Conservation (phyloP, 2,888 invertebrate genomes). For the Rosalia funebris region DNA sequence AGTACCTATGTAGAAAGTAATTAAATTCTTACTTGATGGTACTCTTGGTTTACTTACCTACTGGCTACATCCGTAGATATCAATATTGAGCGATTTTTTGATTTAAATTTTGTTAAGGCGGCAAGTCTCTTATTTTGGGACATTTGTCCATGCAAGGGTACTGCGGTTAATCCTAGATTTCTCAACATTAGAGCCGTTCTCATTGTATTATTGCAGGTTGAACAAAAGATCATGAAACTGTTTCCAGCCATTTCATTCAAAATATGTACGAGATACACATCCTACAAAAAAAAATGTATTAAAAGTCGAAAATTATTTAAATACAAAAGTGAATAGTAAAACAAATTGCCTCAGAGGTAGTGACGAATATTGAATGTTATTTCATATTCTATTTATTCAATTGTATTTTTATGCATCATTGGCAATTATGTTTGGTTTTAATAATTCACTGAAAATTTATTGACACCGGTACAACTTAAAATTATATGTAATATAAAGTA, state of each 20-base stretch:
- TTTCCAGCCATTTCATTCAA: slow-evolving; percentile 95
- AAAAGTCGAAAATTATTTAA: not conserved
- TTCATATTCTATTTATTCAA: slow-evolving; percentile 39
- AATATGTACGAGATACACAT: slow-evolving; percentile 94
- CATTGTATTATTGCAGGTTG: slow-evolving; percentile 93
- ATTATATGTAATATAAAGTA: too few species aligned
- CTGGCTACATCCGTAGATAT: slow-evolving; percentile 99
- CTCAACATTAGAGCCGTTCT: slow-evolving; percentile 88
- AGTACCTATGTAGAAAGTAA: too few species aligned
- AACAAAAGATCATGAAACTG: slow-evolving; percentile 96
- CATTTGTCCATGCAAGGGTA: slow-evolving; percentile 99
- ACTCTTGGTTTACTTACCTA: slow-evolving; percentile 74
- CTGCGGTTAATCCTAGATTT: slow-evolving; percentile 90
- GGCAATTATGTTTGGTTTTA: slow-evolving; percentile 6
- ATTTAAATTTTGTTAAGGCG: slow-evolving; percentile 95
- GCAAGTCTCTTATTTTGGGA: slow-evolving; percentile 96
- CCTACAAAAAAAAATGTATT: slow-evolving; percentile 67
- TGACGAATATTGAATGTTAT: slow-evolving; percentile 50
- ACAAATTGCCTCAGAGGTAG: slow-evolving; percentile 56
- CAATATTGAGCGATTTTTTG: slow-evolving; percentile 90
- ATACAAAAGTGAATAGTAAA: not conserved
- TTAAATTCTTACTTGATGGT: too few species aligned
- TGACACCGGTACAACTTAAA: too few species aligned
- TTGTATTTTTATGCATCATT: slow-evolving; percentile 44
- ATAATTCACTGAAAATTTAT: too few species aligned